Conservation (phyloP, 2,888 invertebrate genomes). For the Idaea straminata region DNA sequence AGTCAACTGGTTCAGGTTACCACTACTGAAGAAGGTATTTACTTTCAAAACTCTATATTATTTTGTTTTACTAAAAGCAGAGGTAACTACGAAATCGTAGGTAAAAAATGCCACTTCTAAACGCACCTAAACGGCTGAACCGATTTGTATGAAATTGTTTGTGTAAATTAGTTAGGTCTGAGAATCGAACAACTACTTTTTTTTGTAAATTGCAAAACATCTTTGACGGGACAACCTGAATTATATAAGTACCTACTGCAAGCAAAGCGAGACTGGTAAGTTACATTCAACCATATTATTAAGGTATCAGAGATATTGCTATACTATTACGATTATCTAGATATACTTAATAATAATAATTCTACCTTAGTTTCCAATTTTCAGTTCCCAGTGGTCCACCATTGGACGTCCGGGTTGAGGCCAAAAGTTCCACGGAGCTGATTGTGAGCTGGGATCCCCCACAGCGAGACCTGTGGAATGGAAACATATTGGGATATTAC, state of each 20-base stretch:
- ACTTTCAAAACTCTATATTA: background rate
- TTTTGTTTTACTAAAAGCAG: background rate
- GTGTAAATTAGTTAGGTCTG: too few relatives aligned
- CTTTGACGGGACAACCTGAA: too few relatives aligned
- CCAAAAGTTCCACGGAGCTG: conserved; percentile 91
- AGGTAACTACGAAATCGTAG: too few relatives aligned
- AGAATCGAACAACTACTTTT: too few relatives aligned
- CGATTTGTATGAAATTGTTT: too few relatives aligned
- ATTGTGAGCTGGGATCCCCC: conserved; percentile 94
- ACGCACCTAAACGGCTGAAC: too few relatives aligned
- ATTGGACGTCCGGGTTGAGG: conserved; percentile 88
- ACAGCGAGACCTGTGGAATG: conserved; percentile 91
- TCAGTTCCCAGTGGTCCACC: conserved; percentile 90
- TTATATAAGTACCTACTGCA: too few relatives aligned
- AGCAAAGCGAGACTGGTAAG: too few relatives aligned
- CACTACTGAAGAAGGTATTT: conserved; percentile 87
- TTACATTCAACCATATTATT: too few relatives aligned
- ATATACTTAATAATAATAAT: background rate
- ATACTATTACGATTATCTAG: too few relatives aligned
- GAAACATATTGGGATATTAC: conserved; percentile 92
- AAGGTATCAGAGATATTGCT: too few relatives aligned
- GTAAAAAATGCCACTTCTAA: background rate
- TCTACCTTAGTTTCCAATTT: conserved; percentile 23
- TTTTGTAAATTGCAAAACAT: too few relatives aligned
- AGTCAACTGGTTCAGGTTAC: conserved; percentile 92